phyloP scores from a whole-genome alignment of 2,113 vertebrate species.

The Gyps fulvus region DNA sequence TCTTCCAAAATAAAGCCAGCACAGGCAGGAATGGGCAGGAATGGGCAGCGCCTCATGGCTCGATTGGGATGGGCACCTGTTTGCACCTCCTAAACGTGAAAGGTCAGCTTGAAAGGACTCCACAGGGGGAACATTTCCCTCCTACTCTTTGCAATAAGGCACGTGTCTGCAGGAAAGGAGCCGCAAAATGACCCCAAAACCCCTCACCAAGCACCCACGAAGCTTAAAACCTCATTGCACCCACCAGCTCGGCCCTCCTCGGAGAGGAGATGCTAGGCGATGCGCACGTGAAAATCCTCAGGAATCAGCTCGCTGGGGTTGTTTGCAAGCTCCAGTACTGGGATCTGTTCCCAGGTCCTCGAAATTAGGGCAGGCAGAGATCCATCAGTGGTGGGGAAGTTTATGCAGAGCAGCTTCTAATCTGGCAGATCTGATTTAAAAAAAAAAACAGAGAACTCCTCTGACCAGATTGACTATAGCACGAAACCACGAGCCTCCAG shows the following conservation, averaged over 20 bases:
- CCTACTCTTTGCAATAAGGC: not conserved
- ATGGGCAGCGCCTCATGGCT: not conserved
- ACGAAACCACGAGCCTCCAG: not conserved
- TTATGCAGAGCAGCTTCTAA: not conserved
- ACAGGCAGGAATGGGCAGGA: not conserved
- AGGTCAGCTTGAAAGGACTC: not conserved
- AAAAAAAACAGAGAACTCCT: not conserved
- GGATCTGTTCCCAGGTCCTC: not conserved
- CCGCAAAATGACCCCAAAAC: not conserved
- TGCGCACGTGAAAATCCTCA: not conserved
- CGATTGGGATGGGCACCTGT: not conserved
- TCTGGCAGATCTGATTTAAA: not conserved
- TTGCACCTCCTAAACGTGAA: not conserved
- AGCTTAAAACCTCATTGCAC: not conserved
- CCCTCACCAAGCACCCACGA: rapidly evolving
- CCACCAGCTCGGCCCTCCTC: rapidly evolving
- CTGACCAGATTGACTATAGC: not conserved
- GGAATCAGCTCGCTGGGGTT: not conserved
- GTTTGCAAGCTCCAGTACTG: not conserved
- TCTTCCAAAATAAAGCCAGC: not conserved
- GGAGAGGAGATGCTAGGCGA: not conserved
- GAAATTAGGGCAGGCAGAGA: not conserved
- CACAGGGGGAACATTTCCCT: not conserved
- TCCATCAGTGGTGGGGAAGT: not conserved
- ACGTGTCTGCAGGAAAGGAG: not conserved